Evolutionary conservation across 2,113 vertebrate genomes (phyloP), one percentile per base, ranked within the genome.

Genomic region (Aptenodytes patagonicus): DNA sequence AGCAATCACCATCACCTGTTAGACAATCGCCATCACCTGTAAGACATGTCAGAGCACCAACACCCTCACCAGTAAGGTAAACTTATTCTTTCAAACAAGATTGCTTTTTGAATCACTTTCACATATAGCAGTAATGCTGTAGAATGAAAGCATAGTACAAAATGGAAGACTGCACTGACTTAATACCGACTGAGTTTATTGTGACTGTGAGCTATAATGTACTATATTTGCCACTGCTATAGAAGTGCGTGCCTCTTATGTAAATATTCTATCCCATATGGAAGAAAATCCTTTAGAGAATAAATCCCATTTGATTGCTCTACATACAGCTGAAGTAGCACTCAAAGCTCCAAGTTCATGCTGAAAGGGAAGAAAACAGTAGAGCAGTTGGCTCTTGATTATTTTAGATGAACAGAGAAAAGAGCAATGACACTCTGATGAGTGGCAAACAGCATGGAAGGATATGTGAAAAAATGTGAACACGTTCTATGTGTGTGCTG

Each of bases 21-120:
- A 98, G 99, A 97, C 99, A 99, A 94, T 99, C 99, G 2, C 99
- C 99, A 28, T 99, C 99, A 52, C 99, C 99, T 0, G 99, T 99
- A 94, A 99, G 99, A 98, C 99, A 99, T 6, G 99, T 99, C 52
- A 99, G 99, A 96, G 99, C 98, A 49, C 99, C 99, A 2, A 98
- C 99, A 12, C 99, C 99, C 6, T 97, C 99, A 51, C 98, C 99
- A 28, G 99, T 99, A 98, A 99, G 99, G 99, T 99, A 99, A 94
- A 91, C 19, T 75, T 44, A 24, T 25, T 34, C 22, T 52, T 87
- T 72, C 3, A 7, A 52, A 64, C 11, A 61, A 21, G 9, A 34
- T 13, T 34, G 8, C 19, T 62, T 62, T 87, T 54, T 25, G 20
- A 88, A 40, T 58, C 26, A 51, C 13, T 65, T 90, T 76, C 22